Conservation (phyloP, 2,797 vertebrate species). For the Cynopterus sphinx region DNA sequence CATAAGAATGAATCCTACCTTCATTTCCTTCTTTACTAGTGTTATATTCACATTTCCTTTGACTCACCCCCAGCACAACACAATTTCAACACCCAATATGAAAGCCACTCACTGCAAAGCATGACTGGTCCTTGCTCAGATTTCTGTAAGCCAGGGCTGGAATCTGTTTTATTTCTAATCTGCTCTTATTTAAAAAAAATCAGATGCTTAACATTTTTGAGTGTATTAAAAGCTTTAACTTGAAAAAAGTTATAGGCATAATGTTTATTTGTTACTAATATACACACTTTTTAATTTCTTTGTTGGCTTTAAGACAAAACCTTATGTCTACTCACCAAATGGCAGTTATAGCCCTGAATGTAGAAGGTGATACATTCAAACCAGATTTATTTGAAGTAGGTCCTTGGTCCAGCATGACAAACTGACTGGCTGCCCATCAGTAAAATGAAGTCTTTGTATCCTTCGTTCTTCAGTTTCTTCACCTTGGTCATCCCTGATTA, state of each 20-base stretch:
- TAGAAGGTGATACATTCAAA: not conserved
- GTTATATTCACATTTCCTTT: slow-evolving; percentile 35
- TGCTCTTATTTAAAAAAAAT: not conserved
- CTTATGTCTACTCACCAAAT: not conserved
- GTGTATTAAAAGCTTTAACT: not conserved
- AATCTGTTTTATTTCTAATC: not conserved
- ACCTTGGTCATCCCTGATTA: not conserved
- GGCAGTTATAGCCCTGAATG: not conserved
- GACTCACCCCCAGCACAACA: not conserved
- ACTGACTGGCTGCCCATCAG: not conserved
- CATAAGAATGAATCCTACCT: not conserved
- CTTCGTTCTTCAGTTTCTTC: not conserved
- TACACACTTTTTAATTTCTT: not conserved
- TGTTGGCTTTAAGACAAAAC: not conserved
- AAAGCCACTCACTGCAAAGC: not conserved
- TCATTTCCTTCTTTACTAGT: not conserved
- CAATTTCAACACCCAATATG: not conserved
- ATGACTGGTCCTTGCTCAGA: not conserved
- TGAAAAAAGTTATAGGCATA: not conserved
- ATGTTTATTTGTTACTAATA: not conserved
- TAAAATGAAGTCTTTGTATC: not conserved
- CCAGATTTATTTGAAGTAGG: not conserved
- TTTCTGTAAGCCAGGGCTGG: not conserved
- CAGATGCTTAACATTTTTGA: not conserved
- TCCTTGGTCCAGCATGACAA: not conserved